phyloP scores from a whole-genome alignment of 2,113 vertebrate genomes.

The Gadus chalcogrammus region DNA sequence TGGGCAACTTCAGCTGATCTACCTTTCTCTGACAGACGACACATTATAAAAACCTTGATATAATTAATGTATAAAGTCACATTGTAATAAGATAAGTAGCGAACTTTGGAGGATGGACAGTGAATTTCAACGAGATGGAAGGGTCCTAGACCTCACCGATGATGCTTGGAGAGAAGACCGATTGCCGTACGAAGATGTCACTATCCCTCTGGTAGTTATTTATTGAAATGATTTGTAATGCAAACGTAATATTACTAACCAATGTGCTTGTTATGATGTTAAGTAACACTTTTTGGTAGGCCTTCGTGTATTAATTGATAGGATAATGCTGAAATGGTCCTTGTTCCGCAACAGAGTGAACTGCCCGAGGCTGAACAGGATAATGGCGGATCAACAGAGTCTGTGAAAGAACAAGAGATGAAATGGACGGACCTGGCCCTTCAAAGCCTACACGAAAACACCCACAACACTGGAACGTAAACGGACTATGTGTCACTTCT shows the following conservation, averaged over 20 bases:
- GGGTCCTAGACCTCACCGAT: constrained; percentile 94
- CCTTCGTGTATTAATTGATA: too few species aligned
- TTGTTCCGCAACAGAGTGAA: constrained; percentile 78
- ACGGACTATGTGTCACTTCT: not conserved
- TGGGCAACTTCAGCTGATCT: too few species aligned
- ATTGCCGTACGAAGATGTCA: constrained; percentile 93
- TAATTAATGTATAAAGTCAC: too few species aligned
- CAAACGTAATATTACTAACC: too few species aligned
- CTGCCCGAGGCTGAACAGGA: constrained; percentile 97
- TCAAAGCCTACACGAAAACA: constrained; percentile 93
- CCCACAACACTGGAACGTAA: constrained; percentile 79
- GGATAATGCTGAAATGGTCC: too few species aligned
- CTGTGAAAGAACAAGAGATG: constrained; percentile 98
- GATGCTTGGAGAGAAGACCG: constrained; percentile 97
- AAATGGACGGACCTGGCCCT: constrained; percentile 96
- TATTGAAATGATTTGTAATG: too few species aligned
- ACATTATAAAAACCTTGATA: too few species aligned
- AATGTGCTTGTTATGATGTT: too few species aligned
- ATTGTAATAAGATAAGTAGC: not conserved
- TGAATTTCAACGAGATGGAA: constrained; percentile 92
- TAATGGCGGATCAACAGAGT: constrained; percentile 94
- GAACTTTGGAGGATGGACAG: constrained; percentile 83
- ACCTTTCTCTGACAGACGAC: too few species aligned
- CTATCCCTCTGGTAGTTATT: constrained; percentile 85
- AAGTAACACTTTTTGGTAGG: too few species aligned